Evolutionary conservation across 2,113 vertebrate genomes (phyloP).

Genomic region (Rostratula benghalensis): DNA sequence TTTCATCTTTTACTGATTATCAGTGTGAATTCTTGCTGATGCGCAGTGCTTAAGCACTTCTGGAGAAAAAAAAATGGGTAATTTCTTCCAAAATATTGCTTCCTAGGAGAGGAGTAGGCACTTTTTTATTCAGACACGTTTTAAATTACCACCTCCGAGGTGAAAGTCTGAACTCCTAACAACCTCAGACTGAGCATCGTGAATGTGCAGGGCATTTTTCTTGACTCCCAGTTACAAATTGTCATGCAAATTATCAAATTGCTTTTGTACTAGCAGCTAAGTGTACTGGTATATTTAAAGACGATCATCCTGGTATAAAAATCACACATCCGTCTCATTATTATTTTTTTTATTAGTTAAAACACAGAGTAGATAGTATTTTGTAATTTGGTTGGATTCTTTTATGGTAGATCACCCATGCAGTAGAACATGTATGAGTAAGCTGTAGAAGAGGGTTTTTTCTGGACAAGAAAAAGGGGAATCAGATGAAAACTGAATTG

Average conservation of each 20-base stretch:
- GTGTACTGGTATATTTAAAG: neutral
- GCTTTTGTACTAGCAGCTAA: neutral
- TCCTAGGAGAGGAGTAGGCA: neutral
- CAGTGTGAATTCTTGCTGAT: constrained; percentile 7
- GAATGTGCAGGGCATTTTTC: neutral
- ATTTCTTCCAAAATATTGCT: constrained; percentile 6
- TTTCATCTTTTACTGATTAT: neutral
- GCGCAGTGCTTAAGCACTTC: neutral
- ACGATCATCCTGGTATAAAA: neutral
- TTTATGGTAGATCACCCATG: neutral
- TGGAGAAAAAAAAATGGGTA: neutral
- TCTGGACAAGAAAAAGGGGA: neutral
- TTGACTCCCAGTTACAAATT: neutral
- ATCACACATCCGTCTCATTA: neutral
- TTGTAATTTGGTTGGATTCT: neutral
- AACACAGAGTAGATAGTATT: neutral
- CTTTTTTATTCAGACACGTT: neutral
- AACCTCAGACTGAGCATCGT: neutral
- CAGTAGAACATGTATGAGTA: neutral
- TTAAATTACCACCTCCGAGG: neutral
- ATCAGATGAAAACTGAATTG: neutral
- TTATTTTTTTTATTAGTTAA: neutral
- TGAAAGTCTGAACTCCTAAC: neutral
- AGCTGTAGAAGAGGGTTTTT: neutral
- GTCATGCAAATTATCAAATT: neutral